Percentiles rank a stretch among this genome's conserved stretches.
phyloP scores from a whole-genome alignment of 1,140 invertebrate species.

The Drosophila carrolli region DNA sequence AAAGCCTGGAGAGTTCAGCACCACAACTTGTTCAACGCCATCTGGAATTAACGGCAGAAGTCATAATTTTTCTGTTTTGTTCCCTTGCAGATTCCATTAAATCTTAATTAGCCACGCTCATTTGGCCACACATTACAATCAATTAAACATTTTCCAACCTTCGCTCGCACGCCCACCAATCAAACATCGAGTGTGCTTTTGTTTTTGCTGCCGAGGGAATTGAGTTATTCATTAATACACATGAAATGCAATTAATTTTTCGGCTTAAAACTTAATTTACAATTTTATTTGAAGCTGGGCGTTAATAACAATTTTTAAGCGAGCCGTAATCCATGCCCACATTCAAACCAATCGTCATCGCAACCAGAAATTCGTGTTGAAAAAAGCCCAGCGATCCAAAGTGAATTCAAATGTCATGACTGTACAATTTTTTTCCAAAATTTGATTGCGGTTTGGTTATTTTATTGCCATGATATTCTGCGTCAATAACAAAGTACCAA shows the following conservation, averaged over 20 bases:
- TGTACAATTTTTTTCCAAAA: constrained; percentile 16
- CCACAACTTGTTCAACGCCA: not conserved
- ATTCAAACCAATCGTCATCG: constrained; percentile 1
- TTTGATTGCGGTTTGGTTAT: constrained; percentile 32
- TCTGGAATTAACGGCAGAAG: constrained; percentile 4
- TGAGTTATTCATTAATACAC: constrained; percentile 27
- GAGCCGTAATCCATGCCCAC: constrained; percentile 6
- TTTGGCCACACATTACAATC: constrained; percentile 21
- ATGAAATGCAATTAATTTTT: constrained; percentile 44
- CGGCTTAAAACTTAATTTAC: constrained; percentile 28
- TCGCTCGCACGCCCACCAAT: constrained; percentile 1
- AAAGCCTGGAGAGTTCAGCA: not conserved
- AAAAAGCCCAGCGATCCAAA: constrained; percentile 27
- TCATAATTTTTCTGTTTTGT: constrained; percentile 7
- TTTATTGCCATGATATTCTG: constrained; percentile 37
- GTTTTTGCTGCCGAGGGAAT: constrained; percentile 10
- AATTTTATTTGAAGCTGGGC: constrained; percentile 34
- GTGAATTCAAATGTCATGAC: constrained; percentile 32
- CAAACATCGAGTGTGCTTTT: constrained; percentile 21
- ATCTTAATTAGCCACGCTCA: constrained; percentile 42
- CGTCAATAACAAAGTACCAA: constrained; percentile 40
- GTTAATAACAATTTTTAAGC: constrained; percentile 38
- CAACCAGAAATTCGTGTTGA: not conserved
- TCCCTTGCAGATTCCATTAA: constrained; percentile 28
- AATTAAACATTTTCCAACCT: constrained; percentile 28